Conservation (phyloP, 2,113 vertebrate species). For the Eurypyga helias region DNA sequence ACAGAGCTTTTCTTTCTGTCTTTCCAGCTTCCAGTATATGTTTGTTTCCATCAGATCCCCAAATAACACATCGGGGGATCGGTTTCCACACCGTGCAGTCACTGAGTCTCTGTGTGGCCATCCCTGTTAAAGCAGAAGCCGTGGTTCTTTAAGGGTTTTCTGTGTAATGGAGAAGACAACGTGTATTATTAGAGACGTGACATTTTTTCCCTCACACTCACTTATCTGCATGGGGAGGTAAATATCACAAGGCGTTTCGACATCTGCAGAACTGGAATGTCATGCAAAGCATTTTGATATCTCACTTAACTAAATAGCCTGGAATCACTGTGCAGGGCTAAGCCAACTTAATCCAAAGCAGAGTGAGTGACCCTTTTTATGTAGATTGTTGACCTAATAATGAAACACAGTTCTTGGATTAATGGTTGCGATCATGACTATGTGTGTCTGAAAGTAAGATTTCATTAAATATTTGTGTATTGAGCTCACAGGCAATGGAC, state of each 20-base stretch:
- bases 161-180: background rate
- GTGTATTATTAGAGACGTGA: background rate
- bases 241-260: background rate
- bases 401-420: background rate
- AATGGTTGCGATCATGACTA: background rate
- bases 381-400: background rate
- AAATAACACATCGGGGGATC: background rate
- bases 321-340: background rate
- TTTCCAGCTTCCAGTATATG: rapidly evolving
- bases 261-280: background rate
- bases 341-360: background rate
- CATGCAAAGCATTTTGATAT: background rate
- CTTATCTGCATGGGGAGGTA: background rate
- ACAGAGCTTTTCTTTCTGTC: background rate
- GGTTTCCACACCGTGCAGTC: background rate
- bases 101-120: background rate
- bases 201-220: background rate
- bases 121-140: background rate
- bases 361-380: background rate
- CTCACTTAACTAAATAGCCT: background rate
- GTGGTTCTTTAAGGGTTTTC: background rate
- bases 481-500: background rate
- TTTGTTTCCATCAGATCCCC: background rate
- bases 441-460: background rate
- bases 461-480: background rate